A percentile compares a stretch with the other conserved stretches of the same genome.
These are phyloP conservation scores for Nannospalax galili DNA, from an alignment of 2,113 vertebrate species.

Conservation along the genomic window DNA sequence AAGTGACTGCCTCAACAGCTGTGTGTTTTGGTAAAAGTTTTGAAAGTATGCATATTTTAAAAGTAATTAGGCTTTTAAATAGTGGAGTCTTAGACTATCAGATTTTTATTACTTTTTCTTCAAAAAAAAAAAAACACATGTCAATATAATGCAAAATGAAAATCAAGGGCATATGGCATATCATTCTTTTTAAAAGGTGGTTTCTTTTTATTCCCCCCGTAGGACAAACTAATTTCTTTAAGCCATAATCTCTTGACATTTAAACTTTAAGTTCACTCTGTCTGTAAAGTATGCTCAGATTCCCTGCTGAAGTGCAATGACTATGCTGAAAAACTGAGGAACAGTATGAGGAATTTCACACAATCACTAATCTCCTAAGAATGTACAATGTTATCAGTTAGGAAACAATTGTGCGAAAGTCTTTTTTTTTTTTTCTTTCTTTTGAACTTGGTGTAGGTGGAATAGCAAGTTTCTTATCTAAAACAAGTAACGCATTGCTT, in stretches of 20 bases:
- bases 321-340: slow-evolving; percentile 84
- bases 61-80: slow-evolving; percentile 89
- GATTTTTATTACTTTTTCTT: slow-evolving; percentile 81
- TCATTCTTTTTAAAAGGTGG: slow-evolving; percentile 79
- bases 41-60: slow-evolving; percentile 86
- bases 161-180: slow-evolving; percentile 83
- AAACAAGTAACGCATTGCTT: slow-evolving; percentile 86
- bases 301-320: slow-evolving; percentile 89
- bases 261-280: slow-evolving; percentile 83
- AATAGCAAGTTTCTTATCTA: slow-evolving; percentile 86
- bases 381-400: slow-evolving; percentile 85
- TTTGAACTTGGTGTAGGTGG: slow-evolving; percentile 84
- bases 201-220: slow-evolving; percentile 70
- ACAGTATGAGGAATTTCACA: slow-evolving; percentile 85
- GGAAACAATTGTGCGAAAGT: slow-evolving; percentile 85
- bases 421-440: slow-evolving; percentile 82
- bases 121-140: slow-evolving; percentile 72
- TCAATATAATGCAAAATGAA: slow-evolving; percentile 85
- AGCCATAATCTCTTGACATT: slow-evolving; percentile 83
- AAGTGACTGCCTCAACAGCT: slow-evolving; percentile 86
- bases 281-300: slow-evolving; percentile 82
- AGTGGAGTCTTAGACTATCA: slow-evolving; percentile 86
- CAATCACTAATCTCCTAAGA: slow-evolving; percentile 86
- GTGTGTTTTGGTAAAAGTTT: slow-evolving; percentile 86
- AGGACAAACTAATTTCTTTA: slow-evolving; percentile 81